A percentile compares a stretch with the other conserved stretches of the same genome.
These are phyloP conservation scores for Callosobruchus maculatus DNA, from an alignment of 2,888 invertebrate genomes.

Conservation along the genomic window DNA sequence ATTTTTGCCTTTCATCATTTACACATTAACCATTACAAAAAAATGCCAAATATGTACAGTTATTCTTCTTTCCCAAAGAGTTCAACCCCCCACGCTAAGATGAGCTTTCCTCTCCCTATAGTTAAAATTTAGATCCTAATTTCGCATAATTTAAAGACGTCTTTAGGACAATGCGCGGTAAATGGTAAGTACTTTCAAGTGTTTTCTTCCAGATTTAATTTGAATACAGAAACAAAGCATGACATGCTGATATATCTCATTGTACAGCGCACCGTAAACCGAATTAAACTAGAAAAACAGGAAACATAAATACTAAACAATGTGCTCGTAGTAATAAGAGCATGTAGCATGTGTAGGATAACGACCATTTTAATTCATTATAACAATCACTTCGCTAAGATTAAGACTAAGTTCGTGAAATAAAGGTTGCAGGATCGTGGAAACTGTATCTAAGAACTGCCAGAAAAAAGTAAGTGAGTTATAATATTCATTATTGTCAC, in stretches of 20 bases:
- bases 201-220: too few species aligned
- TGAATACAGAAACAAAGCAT: background rate
- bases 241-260: background rate
- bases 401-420: background rate
- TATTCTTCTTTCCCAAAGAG: too few species aligned
- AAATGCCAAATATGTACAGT: too few species aligned
- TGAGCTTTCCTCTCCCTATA: too few species aligned
- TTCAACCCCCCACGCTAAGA: too few species aligned
- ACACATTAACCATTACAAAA: too few species aligned
- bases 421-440: background rate
- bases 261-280: background rate
- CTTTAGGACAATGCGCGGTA: too few species aligned
- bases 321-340: background rate
- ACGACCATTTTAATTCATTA: background rate
- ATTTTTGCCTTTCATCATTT: too few species aligned
- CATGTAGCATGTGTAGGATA: background rate
- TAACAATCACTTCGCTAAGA: background rate
- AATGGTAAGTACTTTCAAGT: too few species aligned
- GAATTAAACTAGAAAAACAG: background rate
- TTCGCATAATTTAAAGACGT: too few species aligned
- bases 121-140: too few species aligned
- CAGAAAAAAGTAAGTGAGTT: background rate
- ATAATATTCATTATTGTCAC: too few species aligned
- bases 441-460: background rate
- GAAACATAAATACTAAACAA: background rate